Percentiles rank a stretch among this genome's conserved stretches.
Evolutionary conservation across 2,797 vertebrate species (phyloP).

Genomic region (Pterois miles): DNA sequence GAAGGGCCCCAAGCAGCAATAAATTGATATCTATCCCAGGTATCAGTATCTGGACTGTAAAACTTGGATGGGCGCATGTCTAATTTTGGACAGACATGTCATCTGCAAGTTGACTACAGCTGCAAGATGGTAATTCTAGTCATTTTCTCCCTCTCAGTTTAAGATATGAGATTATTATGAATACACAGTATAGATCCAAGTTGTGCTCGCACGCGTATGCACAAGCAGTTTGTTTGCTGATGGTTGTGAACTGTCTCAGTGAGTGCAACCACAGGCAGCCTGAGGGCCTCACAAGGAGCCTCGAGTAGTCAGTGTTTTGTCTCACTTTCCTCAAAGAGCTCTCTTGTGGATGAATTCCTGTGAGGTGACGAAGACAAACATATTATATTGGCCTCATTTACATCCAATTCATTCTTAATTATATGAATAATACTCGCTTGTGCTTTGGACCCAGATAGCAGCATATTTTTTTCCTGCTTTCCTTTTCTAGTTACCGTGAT

Average conservation of each 20-base stretch:
- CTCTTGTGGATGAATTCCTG: not conserved
- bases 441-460: not conserved
- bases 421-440: not conserved
- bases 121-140: too few relatives aligned
- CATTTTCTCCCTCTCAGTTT: too few relatives aligned
- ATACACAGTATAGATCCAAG: too few relatives aligned
- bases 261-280: not conserved
- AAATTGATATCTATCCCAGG: too few relatives aligned
- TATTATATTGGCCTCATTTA: constrained; percentile 6
- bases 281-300: not conserved
- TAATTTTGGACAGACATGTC: too few relatives aligned
- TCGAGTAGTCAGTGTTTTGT: not conserved
- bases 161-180: too few relatives aligned
- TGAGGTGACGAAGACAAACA: not conserved
- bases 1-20: too few relatives aligned
- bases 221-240: constrained; percentile 1
- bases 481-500: not conserved
- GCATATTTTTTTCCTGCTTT: not conserved
- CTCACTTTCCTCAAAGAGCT: not conserved
- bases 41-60: too few relatives aligned
- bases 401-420: not conserved
- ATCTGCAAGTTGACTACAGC: too few relatives aligned
- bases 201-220: too few relatives aligned
- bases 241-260: not conserved
- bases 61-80: too few relatives aligned